A percentile compares a stretch with the other conserved stretches of the same genome.
Evolutionary conservation across 2,113 vertebrate genomes (phyloP).

Genomic region (Stictonetta naevosa): DNA sequence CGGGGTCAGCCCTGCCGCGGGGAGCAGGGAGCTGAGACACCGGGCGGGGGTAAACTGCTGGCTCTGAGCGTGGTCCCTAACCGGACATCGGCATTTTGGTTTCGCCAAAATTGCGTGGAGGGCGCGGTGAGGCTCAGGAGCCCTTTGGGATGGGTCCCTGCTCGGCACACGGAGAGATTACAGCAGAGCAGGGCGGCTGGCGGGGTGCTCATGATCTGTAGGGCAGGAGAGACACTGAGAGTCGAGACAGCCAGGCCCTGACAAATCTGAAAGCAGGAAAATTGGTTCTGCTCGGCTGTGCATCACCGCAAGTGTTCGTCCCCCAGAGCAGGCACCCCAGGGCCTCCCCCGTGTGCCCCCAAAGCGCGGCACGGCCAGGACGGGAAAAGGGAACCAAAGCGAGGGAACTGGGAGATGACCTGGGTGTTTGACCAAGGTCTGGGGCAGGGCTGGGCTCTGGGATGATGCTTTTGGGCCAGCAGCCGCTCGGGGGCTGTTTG

Average conservation of each 20-base stretch:
- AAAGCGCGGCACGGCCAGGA: background rate
- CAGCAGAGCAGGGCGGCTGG: background rate
- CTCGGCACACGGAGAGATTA: rapidly evolving
- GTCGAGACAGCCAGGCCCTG: rapidly evolving
- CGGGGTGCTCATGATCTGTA: rapidly evolving
- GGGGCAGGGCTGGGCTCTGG: slow-evolving; percentile 25
- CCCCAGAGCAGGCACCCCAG: background rate
- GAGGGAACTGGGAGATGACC: background rate
- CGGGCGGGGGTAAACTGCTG: background rate
- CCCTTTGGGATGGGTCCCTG: background rate
- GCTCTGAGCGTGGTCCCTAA: background rate
- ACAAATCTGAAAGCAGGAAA: background rate
- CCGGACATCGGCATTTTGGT: background rate
- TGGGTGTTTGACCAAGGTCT: background rate
- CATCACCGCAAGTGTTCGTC: rapidly evolving
- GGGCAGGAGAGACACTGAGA: background rate
- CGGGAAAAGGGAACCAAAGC: background rate
- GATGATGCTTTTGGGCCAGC: slow-evolving; percentile 30
- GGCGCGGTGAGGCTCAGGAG: background rate
- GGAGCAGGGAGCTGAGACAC: background rate
- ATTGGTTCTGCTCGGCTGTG: background rate
- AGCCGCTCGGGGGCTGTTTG: background rate
- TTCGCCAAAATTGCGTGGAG: background rate
- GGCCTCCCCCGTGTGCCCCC: rapidly evolving
- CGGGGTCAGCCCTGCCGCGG: background rate